Evolutionary conservation across 2,888 invertebrate genomes (phyloP).

Genomic region (Lypha dubia): DNA sequence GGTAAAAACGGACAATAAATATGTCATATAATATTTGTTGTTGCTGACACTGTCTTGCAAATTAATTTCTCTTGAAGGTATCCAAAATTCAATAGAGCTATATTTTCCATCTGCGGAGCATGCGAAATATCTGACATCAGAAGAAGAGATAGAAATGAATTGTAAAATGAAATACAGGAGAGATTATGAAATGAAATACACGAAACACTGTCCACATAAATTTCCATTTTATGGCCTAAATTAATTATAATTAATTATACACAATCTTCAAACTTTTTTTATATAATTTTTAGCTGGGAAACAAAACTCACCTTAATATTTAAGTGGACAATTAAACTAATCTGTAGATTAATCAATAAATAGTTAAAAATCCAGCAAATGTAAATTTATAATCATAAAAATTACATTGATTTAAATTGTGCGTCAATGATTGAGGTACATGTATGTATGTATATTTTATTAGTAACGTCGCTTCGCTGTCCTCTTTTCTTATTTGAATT

Average conservation of each 20-base stretch:
- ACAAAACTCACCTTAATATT: slow-evolving; percentile 48
- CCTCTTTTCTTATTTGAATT: slow-evolving; percentile 10
- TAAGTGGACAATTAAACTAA: slow-evolving; percentile 34
- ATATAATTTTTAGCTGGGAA: background rate
- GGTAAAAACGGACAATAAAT: too few species aligned
- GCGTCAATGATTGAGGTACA: slow-evolving; percentile 1
- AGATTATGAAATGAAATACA: background rate
- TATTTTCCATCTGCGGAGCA: slow-evolving; percentile 31
- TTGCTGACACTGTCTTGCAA: too few species aligned
- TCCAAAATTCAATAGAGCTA: background rate
- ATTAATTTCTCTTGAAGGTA: too few species aligned
- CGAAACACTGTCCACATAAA: background rate
- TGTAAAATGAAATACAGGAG: background rate
- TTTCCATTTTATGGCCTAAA: slow-evolving; percentile 52
- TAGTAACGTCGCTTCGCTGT: slow-evolving; percentile 10
- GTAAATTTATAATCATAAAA: slow-evolving; percentile 23
- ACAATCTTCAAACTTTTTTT: slow-evolving; percentile 6
- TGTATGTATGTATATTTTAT: background rate
- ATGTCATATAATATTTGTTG: too few species aligned
- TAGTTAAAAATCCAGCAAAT: slow-evolving; percentile 14
- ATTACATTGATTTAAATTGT: slow-evolving; percentile 34
- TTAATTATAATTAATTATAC: slow-evolving; percentile 12
- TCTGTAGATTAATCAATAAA: slow-evolving; percentile 14
- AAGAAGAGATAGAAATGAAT: slow-evolving; percentile 31
- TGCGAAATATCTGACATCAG: slow-evolving; percentile 16